Percentiles rank a stretch among this genome's conserved stretches.
These are phyloP conservation scores for Hirtodrosophila cameraria DNA, from an alignment of 2,888 invertebrate species.

Conservation along the genomic window DNA sequence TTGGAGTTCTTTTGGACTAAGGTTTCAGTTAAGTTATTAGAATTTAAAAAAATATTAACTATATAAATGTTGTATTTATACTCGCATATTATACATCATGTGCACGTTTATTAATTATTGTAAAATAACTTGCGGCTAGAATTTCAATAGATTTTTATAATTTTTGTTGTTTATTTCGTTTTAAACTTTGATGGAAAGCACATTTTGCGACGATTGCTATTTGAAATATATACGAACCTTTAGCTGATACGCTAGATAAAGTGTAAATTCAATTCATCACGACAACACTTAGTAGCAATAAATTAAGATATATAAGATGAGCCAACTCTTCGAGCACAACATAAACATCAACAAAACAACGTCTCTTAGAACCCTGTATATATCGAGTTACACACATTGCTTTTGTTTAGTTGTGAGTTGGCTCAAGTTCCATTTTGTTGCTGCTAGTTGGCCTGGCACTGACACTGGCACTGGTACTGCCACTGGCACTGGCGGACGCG, in stretches of 20 bases:
- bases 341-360: constrained; percentile 60
- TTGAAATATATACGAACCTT: constrained; percentile 19
- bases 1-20: constrained; percentile 52
- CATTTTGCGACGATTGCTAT: constrained; percentile 34
- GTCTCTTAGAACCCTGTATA: constrained; percentile 27
- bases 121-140: constrained; percentile 49
- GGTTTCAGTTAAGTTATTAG: constrained; percentile 22
- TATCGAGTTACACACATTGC: constrained; percentile 38
- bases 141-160: constrained; percentile 11
- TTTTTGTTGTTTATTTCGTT: constrained; percentile 7
- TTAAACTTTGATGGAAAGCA: constrained; percentile 46
- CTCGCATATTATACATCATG: constrained; percentile 34
- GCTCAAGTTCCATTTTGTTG: constrained; percentile 52
- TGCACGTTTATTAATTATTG: constrained; percentile 45
- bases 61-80: constrained; percentile 28
- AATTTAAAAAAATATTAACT: constrained; percentile 36
- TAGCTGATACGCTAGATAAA: constrained; percentile 29
- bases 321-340: constrained; percentile 43
- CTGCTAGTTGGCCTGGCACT: constrained; percentile 50
- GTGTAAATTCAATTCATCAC: constrained; percentile 59
- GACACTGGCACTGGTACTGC: constrained; percentile 19
- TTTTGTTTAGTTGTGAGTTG: constrained; percentile 50
- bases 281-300: constrained; percentile 40
- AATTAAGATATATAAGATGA: constrained; percentile 43
- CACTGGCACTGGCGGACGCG: constrained; percentile 49